Evolutionary conservation across 64 coral and sea anemone species (phyloP), one percentile per base, ranked within the genome.

Genomic region (Acropora yongei): DNA sequence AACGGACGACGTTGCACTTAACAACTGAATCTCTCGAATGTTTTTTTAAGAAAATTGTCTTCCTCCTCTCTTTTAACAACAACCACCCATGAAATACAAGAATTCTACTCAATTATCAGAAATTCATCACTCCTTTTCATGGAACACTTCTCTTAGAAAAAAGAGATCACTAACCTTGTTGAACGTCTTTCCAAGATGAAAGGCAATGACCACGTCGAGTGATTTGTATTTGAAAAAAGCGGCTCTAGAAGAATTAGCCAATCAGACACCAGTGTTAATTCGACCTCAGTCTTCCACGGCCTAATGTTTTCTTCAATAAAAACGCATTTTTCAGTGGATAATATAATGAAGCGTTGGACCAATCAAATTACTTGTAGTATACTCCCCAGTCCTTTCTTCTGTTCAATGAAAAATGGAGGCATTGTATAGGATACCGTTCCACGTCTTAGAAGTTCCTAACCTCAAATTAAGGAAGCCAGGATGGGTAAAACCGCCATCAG

Each of bases 401-500:
- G 45, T 83, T 78, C 20, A 88, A 63, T 13, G 4, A 9, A 99
- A 99, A 83, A 99, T 99, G 97, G 94, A 99, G 94, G 77, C 97
- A 91, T 75, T 99, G 60, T 95, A 88, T 99, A 94, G 94, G 47
- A 75, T 99, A 16, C 91, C 94, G 14, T 99, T 99, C 90, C 94
- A 99, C 8, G 65, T 99, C 72, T 84, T 99, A 75, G 97, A 99
- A 91, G 90, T 99, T 46, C 97, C 97, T 44, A 75, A 99, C 82
- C 76, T 99, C 10, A 99, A 99, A 69, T 68, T 99, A 41, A 99
- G 93, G 82, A 99, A 93, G 78, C 97, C 94, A 89, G 55, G 91
- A 99, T 99, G 97, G 97, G 78, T 99, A 43, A 99, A 99, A 88
- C 71, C 97, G 9, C 97, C 97, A 3, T 99, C 97, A 76, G 97